phyloP scores from a whole-genome alignment of 2,797 vertebrate genomes.

The Hemitrygon akajei region DNA sequence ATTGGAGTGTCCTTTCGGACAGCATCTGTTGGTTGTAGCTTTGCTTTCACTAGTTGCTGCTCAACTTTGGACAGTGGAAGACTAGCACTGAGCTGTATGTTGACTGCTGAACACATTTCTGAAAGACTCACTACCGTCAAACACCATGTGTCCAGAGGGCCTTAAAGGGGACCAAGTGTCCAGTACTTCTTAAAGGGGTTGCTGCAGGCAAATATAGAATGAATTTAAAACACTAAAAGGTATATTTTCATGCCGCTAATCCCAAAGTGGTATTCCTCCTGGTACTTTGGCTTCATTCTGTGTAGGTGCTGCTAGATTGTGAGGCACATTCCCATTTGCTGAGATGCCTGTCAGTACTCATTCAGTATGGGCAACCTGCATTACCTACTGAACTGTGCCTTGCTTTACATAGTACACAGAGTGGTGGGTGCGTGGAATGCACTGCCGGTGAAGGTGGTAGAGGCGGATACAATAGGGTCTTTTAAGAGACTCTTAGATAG shows the following conservation, averaged over 20 bases:
- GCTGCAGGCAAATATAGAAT: not conserved
- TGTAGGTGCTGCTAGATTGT: not conserved
- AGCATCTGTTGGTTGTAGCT: not conserved
- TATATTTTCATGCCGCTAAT: not conserved
- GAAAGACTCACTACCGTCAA: not conserved
- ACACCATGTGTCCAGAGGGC: not conserved
- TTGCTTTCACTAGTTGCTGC: not conserved
- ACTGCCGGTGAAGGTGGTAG: too few species aligned
- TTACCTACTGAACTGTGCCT: not conserved
- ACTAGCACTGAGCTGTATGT: not conserved
- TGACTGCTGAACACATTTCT: not conserved
- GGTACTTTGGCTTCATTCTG: not conserved
- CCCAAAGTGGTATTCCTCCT: not conserved
- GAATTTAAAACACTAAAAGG: not conserved
- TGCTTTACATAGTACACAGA: too few species aligned
- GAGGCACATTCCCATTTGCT: not conserved
- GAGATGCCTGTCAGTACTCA: not conserved
- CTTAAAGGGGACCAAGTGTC: not conserved
- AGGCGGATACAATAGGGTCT: too few species aligned
- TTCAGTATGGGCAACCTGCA: not conserved
- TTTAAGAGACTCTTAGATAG: too few species aligned
- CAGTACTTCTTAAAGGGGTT: not conserved
- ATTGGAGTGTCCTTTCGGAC: not conserved
- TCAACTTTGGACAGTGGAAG: not conserved
- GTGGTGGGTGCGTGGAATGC: too few species aligned